Evolutionary conservation across 2,888 invertebrate species (phyloP).

Genomic region (Hypena proboscidalis): DNA sequence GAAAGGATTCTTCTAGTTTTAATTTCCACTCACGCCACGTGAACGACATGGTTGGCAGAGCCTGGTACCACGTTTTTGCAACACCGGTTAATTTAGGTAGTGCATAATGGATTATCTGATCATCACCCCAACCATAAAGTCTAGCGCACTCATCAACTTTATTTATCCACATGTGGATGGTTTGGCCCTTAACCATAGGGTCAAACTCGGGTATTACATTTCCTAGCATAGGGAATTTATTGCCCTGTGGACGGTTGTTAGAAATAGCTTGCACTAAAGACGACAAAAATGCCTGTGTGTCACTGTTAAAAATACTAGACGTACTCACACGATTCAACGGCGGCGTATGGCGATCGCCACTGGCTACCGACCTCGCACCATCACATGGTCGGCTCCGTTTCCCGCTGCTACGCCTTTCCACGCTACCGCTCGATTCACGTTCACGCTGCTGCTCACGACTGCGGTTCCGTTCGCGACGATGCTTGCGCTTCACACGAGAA

Average conservation of each 20-base stretch:
- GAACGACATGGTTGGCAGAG: conserved; percentile 15
- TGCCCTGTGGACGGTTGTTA: too few relatives aligned
- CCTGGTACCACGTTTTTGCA: conserved; percentile 24
- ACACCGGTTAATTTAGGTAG: conserved; percentile 9
- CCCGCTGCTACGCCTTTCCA: too few relatives aligned
- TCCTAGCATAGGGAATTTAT: conserved; percentile 15
- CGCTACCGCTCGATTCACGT: too few relatives aligned
- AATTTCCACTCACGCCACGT: conserved; percentile 24
- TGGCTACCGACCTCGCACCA: too few relatives aligned
- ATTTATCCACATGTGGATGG: conserved; percentile 5
- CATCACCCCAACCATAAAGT: conserved; percentile 14
- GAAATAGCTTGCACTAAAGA: conserved; percentile 1
- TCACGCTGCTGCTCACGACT: too few relatives aligned
- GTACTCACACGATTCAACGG: background rate
- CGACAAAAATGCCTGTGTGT: background rate
- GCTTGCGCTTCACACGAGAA: too few relatives aligned
- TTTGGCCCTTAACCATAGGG: conserved; percentile 7
- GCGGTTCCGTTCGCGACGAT: too few relatives aligned
- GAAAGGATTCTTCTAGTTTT: too few relatives aligned
- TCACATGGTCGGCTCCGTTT: too few relatives aligned
- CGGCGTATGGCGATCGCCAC: too few relatives aligned
- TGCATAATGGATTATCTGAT: conserved; percentile 12
- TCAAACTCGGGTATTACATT: conserved; percentile 22
- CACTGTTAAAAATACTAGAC: background rate
- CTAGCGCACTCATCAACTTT: too few relatives aligned